Evolutionary conservation across 2,113 vertebrate species (phyloP).

Genomic region (Pao palembangensis): DNA sequence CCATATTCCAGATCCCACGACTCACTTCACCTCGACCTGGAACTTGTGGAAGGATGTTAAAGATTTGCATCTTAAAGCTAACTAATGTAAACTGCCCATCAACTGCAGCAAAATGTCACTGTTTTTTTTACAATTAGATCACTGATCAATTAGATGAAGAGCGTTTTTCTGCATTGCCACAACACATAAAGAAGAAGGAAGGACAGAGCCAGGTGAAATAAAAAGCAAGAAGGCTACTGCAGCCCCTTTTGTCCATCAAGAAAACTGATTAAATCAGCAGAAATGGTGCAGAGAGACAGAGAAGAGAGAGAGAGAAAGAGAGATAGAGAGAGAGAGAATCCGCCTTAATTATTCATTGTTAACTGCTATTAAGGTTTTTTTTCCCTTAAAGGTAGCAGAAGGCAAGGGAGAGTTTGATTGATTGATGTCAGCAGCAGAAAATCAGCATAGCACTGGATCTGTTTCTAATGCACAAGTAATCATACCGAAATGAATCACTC

Average conservation of each 20-base stretch:
- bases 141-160: not conserved
- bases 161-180: slow-evolving; percentile 4
- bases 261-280: slow-evolving; percentile 57
- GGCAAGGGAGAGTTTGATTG: slow-evolving; percentile 4
- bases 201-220: slow-evolving; percentile 21
- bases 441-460: slow-evolving; percentile 35
- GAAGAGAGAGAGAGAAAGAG: slow-evolving; percentile 1
- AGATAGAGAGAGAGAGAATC: slow-evolving; percentile 5
- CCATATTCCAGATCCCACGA: too few species aligned
- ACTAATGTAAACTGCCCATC: too few species aligned
- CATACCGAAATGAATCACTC: too few species aligned
- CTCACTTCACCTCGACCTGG: too few species aligned
- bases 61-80: too few species aligned
- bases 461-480: slow-evolving; percentile 32
- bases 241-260: slow-evolving; percentile 57
- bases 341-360: slow-evolving; percentile 23
- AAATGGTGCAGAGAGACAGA: not conserved
- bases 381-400: slow-evolving; percentile 5
- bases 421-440: slow-evolving; percentile 44
- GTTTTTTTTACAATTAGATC: too few species aligned
- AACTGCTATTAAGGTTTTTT: not conserved
- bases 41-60: too few species aligned
- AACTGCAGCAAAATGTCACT: too few species aligned
- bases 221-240: slow-evolving; percentile 19
- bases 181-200: slow-evolving; percentile 28